Percentiles rank a stretch among this genome's conserved stretches.
These are phyloP conservation scores for Thecophora atra DNA, from an alignment of 2,888 invertebrate species.

Conservation along the genomic window DNA sequence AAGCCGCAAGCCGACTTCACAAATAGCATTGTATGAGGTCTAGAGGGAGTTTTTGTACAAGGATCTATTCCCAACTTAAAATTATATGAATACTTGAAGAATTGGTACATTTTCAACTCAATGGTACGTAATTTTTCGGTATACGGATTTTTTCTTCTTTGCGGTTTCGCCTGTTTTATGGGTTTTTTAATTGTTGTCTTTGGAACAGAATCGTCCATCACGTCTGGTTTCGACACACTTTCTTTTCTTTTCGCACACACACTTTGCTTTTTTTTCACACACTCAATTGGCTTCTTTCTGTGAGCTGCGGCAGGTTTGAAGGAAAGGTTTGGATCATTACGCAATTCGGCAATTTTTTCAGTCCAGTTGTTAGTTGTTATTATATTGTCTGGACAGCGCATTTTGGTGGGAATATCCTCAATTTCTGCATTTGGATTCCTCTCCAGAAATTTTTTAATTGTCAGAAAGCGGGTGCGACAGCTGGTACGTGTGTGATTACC, in stretches of 20 bases:
- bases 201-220: neutral
- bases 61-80: constrained; percentile 47
- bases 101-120: constrained; percentile 51
- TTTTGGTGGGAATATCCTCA: constrained; percentile 57
- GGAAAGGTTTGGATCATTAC: constrained; percentile 42
- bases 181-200: neutral
- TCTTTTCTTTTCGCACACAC: constrained; percentile 13
- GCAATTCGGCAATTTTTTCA: constrained; percentile 54
- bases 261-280: no score
- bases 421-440: constrained; percentile 65
- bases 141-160: constrained; percentile 7
- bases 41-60: constrained; percentile 14
- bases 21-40: constrained; percentile 32
- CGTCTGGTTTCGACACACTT: neutral
- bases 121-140: constrained; percentile 39
- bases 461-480: constrained; percentile 71
- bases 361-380: constrained; percentile 59
- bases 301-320: no score
- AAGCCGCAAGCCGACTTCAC: constrained; percentile 45
- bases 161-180: neutral
- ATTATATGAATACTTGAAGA: constrained; percentile 60
- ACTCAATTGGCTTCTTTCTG: no score
- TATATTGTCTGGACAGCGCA: constrained; percentile 34
- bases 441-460: constrained; percentile 69
- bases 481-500: constrained; percentile 70